A percentile compares a stretch with the other conserved stretches of the same genome.
phyloP scores from a whole-genome alignment of 2,888 invertebrate genomes.

The Drosophila robusta region DNA sequence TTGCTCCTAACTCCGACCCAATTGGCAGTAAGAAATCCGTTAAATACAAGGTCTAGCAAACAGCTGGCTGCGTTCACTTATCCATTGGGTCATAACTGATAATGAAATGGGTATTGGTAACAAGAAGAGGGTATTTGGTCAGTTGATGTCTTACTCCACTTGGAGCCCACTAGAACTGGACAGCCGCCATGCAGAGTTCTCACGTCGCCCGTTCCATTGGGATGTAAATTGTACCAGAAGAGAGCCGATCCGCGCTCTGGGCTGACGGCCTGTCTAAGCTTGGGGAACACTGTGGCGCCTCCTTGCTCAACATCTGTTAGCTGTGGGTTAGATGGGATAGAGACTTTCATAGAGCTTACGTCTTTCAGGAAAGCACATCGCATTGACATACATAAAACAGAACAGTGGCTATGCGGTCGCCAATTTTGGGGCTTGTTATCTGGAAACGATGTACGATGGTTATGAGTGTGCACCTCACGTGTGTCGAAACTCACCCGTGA shows the following conservation, averaged over 20 bases:
- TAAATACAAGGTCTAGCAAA: constrained; percentile 87
- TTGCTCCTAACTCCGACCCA: too few species aligned
- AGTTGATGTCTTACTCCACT: constrained; percentile 70
- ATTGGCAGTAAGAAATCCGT: background rate
- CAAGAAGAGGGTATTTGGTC: too few species aligned
- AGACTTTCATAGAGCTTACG: background rate
- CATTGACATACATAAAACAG: constrained; percentile 92
- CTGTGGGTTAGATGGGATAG: constrained; percentile 86
- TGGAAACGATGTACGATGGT: background rate
- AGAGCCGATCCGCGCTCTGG: constrained; percentile 90
- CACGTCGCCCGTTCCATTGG: constrained; percentile 54
- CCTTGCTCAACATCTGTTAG: constrained; percentile 98
- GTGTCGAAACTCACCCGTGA: constrained; percentile 7
- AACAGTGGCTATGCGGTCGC: constrained; percentile 97
- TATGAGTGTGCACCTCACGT: too few species aligned
- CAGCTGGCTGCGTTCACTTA: constrained; percentile 93
- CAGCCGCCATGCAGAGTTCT: constrained; percentile 76
- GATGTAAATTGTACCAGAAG: constrained; percentile 78
- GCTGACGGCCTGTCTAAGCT: constrained; percentile 92
- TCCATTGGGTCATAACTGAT: constrained; percentile 84
- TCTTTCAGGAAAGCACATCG: background rate
- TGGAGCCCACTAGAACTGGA: constrained; percentile 81
- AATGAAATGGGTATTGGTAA: background rate
- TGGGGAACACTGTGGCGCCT: constrained; percentile 98
- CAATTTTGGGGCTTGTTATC: background rate